phyloP scores from a whole-genome alignment of 2,113 vertebrate genomes.

The Rhizomys pruinosus region DNA sequence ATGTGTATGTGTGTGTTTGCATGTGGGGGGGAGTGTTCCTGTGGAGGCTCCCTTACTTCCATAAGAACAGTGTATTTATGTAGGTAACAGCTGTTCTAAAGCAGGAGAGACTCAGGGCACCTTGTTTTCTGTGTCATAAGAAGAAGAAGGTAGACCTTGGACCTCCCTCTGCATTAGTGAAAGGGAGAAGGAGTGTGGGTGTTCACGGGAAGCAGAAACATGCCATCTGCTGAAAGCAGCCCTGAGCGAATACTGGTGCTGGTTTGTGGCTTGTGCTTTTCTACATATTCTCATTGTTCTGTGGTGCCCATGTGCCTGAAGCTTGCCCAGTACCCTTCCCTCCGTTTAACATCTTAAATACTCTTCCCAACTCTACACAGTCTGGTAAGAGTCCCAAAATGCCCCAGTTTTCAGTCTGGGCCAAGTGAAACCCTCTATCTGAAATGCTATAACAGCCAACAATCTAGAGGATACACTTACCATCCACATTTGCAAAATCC shows the following conservation, averaged over 20 bases:
- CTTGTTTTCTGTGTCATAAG: neutral
- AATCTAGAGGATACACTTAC: neutral
- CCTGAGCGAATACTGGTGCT: neutral
- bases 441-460: neutral
- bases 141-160: neutral
- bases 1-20: neutral
- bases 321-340: neutral
- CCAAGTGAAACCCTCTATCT: neutral
- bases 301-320: neutral
- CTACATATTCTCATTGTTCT: neutral
- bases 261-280: neutral
- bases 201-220: neutral
- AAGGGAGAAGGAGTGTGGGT: neutral
- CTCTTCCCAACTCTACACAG: neutral
- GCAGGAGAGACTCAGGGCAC: neutral
- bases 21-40: neutral
- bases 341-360: neutral
- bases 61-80: neutral
- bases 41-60: neutral
- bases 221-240: neutral
- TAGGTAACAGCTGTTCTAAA: neutral
- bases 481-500: neutral
- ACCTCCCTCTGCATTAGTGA: neutral
- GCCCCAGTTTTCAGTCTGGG: neutral
- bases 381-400: neutral